These are phyloP conservation scores for Pachyrhynchus sulphureomaculatus DNA, from an alignment of 1,140 invertebrate genomes.

Conservation along the genomic window DNA sequence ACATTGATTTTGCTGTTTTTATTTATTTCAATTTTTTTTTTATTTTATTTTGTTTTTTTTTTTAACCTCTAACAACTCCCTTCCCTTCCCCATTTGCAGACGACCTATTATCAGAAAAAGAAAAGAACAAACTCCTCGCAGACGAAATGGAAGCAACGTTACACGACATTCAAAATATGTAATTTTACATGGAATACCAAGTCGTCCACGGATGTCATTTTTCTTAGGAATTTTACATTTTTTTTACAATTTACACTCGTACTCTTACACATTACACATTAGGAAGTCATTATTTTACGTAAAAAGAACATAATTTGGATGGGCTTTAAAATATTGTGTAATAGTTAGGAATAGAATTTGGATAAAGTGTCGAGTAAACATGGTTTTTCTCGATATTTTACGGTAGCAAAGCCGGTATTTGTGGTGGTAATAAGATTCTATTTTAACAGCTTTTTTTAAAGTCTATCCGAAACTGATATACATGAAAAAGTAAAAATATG, in stretches of 20 bases:
- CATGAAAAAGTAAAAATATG: too few relatives aligned
- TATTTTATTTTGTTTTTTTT: constrained; percentile 49
- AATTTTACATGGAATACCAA: constrained; percentile 54
- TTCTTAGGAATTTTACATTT: neutral
- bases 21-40: constrained; percentile 36
- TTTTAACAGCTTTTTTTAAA: too few relatives aligned
- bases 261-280: neutral
- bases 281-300: neutral
- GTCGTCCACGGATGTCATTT: neutral
- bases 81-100: constrained; percentile 67
- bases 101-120: constrained; percentile 91
- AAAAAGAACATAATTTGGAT: too few relatives aligned
- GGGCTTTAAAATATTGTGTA: too few relatives aligned
- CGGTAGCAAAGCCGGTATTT: too few relatives aligned
- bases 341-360: neutral
- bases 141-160: constrained; percentile 99
- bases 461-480: too few relatives aligned
- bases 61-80: constrained; percentile 42
- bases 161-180: constrained; percentile 99
- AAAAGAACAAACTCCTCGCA: constrained; percentile 94
- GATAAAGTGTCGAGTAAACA: too few relatives aligned
- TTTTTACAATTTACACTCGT: neutral
- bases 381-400: too few relatives aligned
- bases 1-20: neutral
- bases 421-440: too few relatives aligned